phyloP scores from a whole-genome alignment of 1,140 invertebrate species.

The Asbolus verrucosus region DNA sequence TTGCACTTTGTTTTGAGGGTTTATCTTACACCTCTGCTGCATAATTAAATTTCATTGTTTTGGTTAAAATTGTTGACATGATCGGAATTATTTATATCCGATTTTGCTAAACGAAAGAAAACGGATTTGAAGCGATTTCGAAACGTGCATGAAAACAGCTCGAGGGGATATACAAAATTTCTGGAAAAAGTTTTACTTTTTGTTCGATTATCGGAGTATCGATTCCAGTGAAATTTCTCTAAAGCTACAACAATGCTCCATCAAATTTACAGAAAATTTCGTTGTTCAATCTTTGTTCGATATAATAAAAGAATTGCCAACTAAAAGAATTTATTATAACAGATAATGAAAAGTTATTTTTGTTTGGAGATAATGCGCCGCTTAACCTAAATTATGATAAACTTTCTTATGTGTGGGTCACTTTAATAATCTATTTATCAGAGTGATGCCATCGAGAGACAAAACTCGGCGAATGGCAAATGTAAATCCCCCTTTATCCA shows the following conservation, averaged over 20 bases:
- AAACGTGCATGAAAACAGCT: slow-evolving; percentile 1
- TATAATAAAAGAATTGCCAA: no score
- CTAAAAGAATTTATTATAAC: no score
- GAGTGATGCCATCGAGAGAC: background rate
- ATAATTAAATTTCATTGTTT: slow-evolving; percentile 13
- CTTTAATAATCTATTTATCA: background rate
- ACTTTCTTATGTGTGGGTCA: background rate
- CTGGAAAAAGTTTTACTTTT: slow-evolving; percentile 23
- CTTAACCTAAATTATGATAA: no score
- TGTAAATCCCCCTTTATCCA: slow-evolving; percentile 43
- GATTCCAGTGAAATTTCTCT: slow-evolving; percentile 2
- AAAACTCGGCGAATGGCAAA: slow-evolving; percentile 25
- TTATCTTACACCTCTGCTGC: background rate
- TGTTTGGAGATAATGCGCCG: no score
- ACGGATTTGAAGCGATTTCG: slow-evolving; percentile 11
- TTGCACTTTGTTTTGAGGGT: slow-evolving; percentile 8
- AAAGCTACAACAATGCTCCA: background rate
- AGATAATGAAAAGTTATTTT: no score
- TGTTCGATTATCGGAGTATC: slow-evolving; percentile 3
- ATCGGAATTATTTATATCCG: background rate
- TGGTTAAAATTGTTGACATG: background rate
- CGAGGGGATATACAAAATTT: slow-evolving; percentile 5
- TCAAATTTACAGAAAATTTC: background rate
- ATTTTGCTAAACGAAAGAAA: background rate
- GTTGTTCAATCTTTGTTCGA: no score